Evolutionary conservation across 2,888 invertebrate genomes (phyloP).

Genomic region (Cryptus armator): DNA sequence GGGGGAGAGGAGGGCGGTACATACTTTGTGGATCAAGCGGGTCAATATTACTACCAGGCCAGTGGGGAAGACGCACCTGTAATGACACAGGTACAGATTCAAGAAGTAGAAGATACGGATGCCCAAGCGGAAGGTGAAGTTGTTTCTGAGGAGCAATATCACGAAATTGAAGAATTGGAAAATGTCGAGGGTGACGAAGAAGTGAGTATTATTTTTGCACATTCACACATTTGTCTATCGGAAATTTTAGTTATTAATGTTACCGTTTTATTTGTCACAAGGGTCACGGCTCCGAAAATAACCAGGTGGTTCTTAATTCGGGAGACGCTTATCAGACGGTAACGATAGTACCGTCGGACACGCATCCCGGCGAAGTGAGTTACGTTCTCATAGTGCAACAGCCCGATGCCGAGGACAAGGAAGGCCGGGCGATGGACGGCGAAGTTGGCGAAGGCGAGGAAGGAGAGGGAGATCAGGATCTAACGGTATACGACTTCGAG

Average conservation of each 20-base stretch:
- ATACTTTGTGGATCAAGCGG: constrained; percentile 93
- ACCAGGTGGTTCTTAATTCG: constrained; percentile 87
- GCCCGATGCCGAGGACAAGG: constrained; percentile 88
- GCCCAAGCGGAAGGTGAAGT: constrained; percentile 81
- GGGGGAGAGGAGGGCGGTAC: constrained; percentile 89
- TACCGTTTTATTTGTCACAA: constrained; percentile 49
- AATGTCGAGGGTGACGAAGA: constrained; percentile 86
- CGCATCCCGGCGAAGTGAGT: constrained; percentile 92
- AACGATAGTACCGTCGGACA: constrained; percentile 93
- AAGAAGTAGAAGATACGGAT: constrained; percentile 84
- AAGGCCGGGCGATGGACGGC: constrained; percentile 85
- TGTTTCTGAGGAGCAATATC: constrained; percentile 83
- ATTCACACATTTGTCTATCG: neutral
- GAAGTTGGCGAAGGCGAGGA: constrained; percentile 85
- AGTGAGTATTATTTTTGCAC: constrained; percentile 74
- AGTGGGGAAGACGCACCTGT: constrained; percentile 88
- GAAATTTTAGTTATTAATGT: neutral
- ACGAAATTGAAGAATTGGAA: constrained; percentile 86
- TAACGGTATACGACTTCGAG: constrained; percentile 84
- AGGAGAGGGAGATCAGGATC: constrained; percentile 85
- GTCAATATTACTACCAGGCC: constrained; percentile 93
- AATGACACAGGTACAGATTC: constrained; percentile 87
- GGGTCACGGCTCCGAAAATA: constrained; percentile 80
- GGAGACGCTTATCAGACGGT: constrained; percentile 92
- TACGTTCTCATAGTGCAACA: constrained; percentile 95